phyloP scores from a whole-genome alignment of 2,888 invertebrate genomes.

The Acrocera orbiculus region DNA sequence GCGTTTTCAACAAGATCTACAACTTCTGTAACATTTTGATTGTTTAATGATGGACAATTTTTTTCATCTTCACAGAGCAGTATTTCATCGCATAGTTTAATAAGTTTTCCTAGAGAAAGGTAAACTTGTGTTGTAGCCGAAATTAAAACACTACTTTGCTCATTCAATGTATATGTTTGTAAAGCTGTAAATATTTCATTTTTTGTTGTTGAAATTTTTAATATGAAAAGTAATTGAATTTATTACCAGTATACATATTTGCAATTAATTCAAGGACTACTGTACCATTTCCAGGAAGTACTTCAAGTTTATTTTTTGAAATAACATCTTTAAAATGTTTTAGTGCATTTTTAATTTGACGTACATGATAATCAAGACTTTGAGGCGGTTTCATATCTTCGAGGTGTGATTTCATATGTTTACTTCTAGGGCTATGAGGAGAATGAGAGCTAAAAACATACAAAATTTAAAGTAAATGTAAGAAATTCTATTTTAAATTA shows the following conservation, averaged over 20 bases:
- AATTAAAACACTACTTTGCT: constrained; percentile 28
- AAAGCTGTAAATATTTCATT: constrained; percentile 22
- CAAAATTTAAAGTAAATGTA: not conserved
- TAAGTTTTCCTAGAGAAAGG: constrained; percentile 66
- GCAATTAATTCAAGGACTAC: constrained; percentile 85
- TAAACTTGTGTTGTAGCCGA: constrained; percentile 76
- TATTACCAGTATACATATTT: constrained; percentile 55
- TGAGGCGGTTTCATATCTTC: constrained; percentile 46
- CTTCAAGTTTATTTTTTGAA: constrained; percentile 77
- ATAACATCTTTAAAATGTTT: constrained; percentile 88
- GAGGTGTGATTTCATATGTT: constrained; percentile 31
- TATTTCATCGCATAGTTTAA: constrained; percentile 79
- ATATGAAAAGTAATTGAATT: constrained; percentile 2
- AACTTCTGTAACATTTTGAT: constrained; percentile 47
- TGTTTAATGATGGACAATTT: constrained; percentile 33
- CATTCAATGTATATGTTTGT: constrained; percentile 27
- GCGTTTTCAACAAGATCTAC: constrained; percentile 54
- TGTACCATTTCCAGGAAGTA: constrained; percentile 85
- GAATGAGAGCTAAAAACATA: constrained; percentile 38
- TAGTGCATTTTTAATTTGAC: constrained; percentile 56
- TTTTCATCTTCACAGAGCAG: constrained; percentile 49
- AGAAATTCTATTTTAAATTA: not conserved
- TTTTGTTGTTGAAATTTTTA: constrained; percentile 3
- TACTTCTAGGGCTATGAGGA: constrained; percentile 44
- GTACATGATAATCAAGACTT: constrained; percentile 57